Conservation (phyloP, 2,888 invertebrate species). For the Pecten maximus region DNA sequence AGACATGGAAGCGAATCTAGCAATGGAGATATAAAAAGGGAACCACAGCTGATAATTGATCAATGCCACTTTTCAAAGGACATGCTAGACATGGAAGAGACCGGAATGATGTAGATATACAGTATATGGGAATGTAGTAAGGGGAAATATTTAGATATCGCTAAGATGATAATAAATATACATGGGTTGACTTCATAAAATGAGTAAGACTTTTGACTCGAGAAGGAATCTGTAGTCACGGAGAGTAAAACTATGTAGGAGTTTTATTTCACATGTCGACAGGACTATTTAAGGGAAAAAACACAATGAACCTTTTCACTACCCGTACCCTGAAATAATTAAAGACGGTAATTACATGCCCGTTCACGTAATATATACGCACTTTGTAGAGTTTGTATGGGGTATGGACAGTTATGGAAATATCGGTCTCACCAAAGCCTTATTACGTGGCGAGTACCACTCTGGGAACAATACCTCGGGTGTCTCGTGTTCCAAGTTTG, state of each 20-base stretch:
- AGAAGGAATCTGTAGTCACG: background rate
- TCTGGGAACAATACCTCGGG: background rate
- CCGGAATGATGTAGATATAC: too few relatives aligned
- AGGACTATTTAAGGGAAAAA: conserved; percentile 5
- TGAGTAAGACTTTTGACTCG: background rate
- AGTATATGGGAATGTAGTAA: too few relatives aligned
- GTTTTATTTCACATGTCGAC: background rate
- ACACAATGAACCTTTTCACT: conserved; percentile 2
- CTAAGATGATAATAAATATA: too few relatives aligned
- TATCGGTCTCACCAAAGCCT: background rate
- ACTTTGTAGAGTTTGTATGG: background rate
- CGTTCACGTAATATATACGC: conserved; percentile 20
- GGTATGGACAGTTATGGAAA: conserved; percentile 10
- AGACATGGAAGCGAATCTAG: too few relatives aligned
- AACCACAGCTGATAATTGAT: too few relatives aligned
- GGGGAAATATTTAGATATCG: background rate
- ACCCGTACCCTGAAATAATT: conserved; percentile 27
- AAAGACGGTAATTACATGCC: background rate
- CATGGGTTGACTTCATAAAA: too few relatives aligned
- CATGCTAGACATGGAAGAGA: too few relatives aligned
- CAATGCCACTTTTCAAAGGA: too few relatives aligned
- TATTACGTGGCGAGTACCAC: background rate
- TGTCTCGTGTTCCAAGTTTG: background rate
- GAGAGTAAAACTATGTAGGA: background rate
- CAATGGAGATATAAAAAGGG: too few relatives aligned